Evolutionary conservation across 2,113 vertebrate genomes (phyloP), one percentile per base, ranked within the genome.

Genomic region (Paradoxurus hermaphroditus): DNA sequence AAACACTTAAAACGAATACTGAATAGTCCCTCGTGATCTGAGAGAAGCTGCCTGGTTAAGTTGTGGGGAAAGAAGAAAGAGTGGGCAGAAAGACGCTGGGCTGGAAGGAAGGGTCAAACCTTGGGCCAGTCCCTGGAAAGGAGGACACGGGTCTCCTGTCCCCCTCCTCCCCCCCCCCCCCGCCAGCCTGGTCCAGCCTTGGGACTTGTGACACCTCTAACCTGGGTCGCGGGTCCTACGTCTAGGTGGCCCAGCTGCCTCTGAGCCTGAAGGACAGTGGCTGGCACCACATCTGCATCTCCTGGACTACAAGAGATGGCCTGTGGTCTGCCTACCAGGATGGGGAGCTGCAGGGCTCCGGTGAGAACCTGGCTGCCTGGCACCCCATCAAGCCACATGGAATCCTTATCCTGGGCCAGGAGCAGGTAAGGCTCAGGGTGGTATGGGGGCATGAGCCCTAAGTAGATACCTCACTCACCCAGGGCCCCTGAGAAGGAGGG

Each of bases 251-350:
- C 27, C 99, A 99, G 98, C 97, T 99, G 95, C 99, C 99, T 0
- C 98, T 99, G 93, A 99, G 98, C 90, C 98, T 99, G 91, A 99
- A 99, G 73, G 99, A 99, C 98, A 99, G 98, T 29, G 98, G 97
- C 94, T 99, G 99, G 99, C 99, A 99, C 97, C 99, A 99, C 29
- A 95, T 99, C 96, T 99, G 99, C 0, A 98, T 99, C 79, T 98
- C 99, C 16, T 99, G 99, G 99, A 99, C 99, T 65, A 99, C 99
- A 12, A 99, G 99, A 79, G 99, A 99, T 0, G 99, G 99, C 10
- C 99, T 99, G 95, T 99, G 99, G 99, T 98, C 98, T 0, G 99
- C 98, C 0, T 99, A 99, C 92, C 99, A 99, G 98, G 99, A 99
- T 0, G 99, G 99, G 0, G 99, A 99, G 83, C 98, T 99, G 98